Conservation (phyloP, 2,797 vertebrate genomes). For the Acanthis flammea region DNA sequence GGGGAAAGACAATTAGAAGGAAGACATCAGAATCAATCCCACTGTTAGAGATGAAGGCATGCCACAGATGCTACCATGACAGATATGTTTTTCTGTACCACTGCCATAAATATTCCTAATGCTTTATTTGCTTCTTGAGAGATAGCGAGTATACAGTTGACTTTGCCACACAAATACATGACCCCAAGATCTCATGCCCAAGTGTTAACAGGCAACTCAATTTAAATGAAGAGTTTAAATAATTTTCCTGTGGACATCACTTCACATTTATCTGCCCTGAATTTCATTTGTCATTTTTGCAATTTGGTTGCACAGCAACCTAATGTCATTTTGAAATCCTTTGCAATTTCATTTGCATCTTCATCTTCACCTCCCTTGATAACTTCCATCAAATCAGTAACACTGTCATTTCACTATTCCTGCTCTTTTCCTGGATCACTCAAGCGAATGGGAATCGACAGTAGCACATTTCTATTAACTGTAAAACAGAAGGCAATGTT, state of each 20-base stretch:
- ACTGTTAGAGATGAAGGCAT: not conserved
- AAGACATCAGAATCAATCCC: not conserved
- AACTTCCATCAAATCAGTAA: not conserved
- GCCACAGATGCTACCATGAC: not conserved
- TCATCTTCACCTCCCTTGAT: not conserved
- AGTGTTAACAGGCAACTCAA: conserved; percentile 5
- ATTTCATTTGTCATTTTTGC: conserved; percentile 14
- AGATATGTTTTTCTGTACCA: not conserved
- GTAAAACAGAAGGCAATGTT: not conserved
- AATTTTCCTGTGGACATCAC: conserved; percentile 25
- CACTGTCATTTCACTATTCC: not conserved
- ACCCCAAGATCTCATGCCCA: not conserved
- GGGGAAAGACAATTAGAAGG: not conserved
- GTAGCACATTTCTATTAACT: conserved; percentile 14
- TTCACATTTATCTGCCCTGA: not conserved
- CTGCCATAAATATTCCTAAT: not conserved
- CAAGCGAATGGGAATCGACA: not conserved
- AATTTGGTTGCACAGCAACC: conserved; percentile 36
- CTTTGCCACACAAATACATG: not conserved
- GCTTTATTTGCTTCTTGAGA: conserved; percentile 33
- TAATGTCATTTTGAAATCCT: conserved; percentile 18
- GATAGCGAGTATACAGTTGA: not conserved
- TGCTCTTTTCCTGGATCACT: not conserved
- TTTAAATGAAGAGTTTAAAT: conserved; percentile 9
- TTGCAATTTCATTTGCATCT: conserved; percentile 18